phyloP scores from a whole-genome alignment of 2,113 vertebrate species.

The Setophaga kirtlandii region DNA sequence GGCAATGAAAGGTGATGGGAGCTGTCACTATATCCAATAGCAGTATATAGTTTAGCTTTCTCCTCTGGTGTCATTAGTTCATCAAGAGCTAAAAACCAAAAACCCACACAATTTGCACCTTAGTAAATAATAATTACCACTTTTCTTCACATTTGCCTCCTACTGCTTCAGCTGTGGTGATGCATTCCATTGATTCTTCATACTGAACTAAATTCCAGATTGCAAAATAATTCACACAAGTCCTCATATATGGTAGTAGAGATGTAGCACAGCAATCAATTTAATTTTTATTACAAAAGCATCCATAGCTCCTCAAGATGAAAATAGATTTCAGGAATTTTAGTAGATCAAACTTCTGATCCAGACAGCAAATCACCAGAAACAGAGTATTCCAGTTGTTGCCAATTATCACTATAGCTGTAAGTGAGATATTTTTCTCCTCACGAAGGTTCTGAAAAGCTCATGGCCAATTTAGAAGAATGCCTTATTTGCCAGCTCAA shows the following conservation, averaged over 20 bases:
- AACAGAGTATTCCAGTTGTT: fast-evolving
- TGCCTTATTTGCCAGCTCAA: not conserved
- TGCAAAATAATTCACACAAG: not conserved
- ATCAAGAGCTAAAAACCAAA: slow-evolving; percentile 79
- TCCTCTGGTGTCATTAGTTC: slow-evolving; percentile 91
- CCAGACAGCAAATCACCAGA: not conserved
- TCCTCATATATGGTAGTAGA: fast-evolving
- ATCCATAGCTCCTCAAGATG: not conserved
- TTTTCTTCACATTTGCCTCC: not conserved
- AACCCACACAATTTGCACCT: not conserved
- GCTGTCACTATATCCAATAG: slow-evolving; percentile 95
- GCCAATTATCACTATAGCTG: not conserved
- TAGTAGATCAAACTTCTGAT: not conserved
- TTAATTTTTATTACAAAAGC: not conserved
- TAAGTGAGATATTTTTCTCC: not conserved
- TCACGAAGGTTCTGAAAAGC: not conserved
- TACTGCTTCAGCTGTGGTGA: not conserved
- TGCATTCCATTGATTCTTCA: not conserved
- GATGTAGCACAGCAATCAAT: not conserved
- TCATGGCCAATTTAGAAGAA: not conserved
- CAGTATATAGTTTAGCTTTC: slow-evolving; percentile 93
- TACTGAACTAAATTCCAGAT: not conserved
- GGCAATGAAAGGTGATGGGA: slow-evolving; percentile 85
- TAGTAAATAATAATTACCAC: not conserved
- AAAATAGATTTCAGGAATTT: not conserved